Percentiles rank a stretch among this genome's conserved stretches.
Evolutionary conservation across 2,113 vertebrate species (phyloP).

Genomic region (Craseonycteris thonglongyai): DNA sequence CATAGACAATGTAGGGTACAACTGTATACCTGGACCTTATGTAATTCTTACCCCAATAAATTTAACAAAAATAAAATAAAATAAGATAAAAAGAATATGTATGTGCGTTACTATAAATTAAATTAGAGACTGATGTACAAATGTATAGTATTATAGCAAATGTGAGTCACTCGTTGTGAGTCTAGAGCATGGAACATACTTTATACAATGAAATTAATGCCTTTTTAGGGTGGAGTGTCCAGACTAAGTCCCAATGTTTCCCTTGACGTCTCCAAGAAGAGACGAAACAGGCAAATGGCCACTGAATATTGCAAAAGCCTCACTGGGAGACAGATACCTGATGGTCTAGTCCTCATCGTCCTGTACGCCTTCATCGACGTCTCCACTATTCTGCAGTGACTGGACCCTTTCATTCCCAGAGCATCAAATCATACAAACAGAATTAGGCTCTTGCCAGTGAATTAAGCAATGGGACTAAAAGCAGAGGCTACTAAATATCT

Average conservation of each 20-base stretch:
- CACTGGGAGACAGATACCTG: not conserved
- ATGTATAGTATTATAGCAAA: not conserved
- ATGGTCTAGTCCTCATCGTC: too few relatives aligned
- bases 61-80: too few relatives aligned
- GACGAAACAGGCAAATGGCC: not conserved
- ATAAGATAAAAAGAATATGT: too few relatives aligned
- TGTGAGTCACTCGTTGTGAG: not conserved
- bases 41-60: too few relatives aligned
- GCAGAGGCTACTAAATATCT: not conserved
- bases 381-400: not conserved
- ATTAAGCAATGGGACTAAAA: constrained; percentile 39
- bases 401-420: not conserved
- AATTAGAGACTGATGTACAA: not conserved
- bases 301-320: not conserved
- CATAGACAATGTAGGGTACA: too few relatives aligned
- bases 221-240: not conserved
- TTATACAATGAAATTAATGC: not conserved
- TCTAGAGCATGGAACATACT: not conserved
- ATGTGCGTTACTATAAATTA: not conserved
- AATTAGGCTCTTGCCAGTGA: constrained; percentile 36
- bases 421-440: constrained; percentile 3
- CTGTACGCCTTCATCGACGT: not conserved
- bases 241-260: not conserved
- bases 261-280: not conserved
- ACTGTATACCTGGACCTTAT: too few relatives aligned